Evolutionary conservation across 2,797 vertebrate genomes (phyloP).

Genomic region (Falco biarmicus): DNA sequence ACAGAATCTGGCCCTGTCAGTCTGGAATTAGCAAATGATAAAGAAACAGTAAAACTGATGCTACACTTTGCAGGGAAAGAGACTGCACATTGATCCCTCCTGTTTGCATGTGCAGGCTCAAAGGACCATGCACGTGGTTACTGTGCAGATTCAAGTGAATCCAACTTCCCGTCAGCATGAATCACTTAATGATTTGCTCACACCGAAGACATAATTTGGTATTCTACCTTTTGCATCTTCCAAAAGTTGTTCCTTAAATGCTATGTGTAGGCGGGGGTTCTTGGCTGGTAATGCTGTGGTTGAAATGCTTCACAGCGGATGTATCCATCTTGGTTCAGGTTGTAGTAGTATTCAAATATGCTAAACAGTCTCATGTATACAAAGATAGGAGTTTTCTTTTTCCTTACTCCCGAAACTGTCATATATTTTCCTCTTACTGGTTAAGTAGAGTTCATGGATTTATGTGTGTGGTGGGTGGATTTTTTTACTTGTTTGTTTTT

Average conservation of each 20-base stretch:
- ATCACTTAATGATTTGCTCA: not conserved
- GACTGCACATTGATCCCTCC: not conserved
- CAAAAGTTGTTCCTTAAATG: not conserved
- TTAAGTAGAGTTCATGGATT: not conserved
- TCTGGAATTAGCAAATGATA: not conserved
- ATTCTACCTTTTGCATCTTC: not conserved
- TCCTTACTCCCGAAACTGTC: not conserved
- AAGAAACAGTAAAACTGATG: not conserved
- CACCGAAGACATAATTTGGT: not conserved
- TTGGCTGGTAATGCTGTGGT: not conserved
- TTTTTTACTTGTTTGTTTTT: not conserved
- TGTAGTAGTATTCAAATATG: not conserved
- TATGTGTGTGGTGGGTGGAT: not conserved
- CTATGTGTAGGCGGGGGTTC: not conserved
- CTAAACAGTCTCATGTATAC: not conserved
- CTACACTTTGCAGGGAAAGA: not conserved
- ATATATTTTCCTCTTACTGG: not conserved
- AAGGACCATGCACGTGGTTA: rapidly evolving
- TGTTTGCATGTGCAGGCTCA: not conserved
- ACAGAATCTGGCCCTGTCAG: not conserved
- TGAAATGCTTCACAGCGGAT: not conserved
- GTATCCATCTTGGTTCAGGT: not conserved
- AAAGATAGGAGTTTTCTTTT: not conserved
- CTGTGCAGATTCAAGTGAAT: not conserved
- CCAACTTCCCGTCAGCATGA: not conserved